Base-by-base conservation (phyloP, 2,113 vertebrate species). In the Gadus macrocephalus region DNA sequence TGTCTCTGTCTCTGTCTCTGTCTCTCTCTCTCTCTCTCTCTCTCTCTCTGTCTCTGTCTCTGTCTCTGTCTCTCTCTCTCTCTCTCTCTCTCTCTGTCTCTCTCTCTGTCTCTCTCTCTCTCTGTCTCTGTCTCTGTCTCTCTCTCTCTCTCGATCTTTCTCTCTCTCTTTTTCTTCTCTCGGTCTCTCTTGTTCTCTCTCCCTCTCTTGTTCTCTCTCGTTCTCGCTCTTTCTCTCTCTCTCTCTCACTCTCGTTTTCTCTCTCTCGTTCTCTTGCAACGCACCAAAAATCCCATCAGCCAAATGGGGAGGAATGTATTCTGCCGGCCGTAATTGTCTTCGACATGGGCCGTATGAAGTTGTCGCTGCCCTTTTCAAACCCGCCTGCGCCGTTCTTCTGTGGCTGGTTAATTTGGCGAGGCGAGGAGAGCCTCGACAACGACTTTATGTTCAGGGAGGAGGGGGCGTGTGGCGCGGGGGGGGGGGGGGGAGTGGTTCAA, bases 311-410 rank as follows among this genome's bases (percentile, higher is more conserved):
- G 77, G 66, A 64, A 77, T 17, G 60, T 79, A 75, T 87, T 83
- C 80, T 85, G 79, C 75, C 79, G 9, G 16, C 35, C 31, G 74
- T 87, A 83, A 89, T 87, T 88, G 85, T 87, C 85, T 86, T 79
- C 42, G 58, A 76, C 74, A 73, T 22, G 77, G 77, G 35, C 42
- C 68, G 55, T 63, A 77, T 74, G 71, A 80, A 66, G 59, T 74
- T 73, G 69, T 78, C 17, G 65, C 64, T 83, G 76, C 67, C 74
- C 70, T 81, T 83, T 80, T 68, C 64, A 72, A 49, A 49, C 9
- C 11, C 12, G 53, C 68, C 16, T 17, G 28, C 27, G 73, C 85
- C 85, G 76, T 83, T 80, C 79, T 77, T 74, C 64, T 60, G 55
- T 9, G 35, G 64, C 35, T 64, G 72, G 65, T 70, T 83, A 67